These are phyloP conservation scores for Parnassius apollo DNA, from an alignment of 2,888 invertebrate species.

Conservation along the genomic window DNA sequence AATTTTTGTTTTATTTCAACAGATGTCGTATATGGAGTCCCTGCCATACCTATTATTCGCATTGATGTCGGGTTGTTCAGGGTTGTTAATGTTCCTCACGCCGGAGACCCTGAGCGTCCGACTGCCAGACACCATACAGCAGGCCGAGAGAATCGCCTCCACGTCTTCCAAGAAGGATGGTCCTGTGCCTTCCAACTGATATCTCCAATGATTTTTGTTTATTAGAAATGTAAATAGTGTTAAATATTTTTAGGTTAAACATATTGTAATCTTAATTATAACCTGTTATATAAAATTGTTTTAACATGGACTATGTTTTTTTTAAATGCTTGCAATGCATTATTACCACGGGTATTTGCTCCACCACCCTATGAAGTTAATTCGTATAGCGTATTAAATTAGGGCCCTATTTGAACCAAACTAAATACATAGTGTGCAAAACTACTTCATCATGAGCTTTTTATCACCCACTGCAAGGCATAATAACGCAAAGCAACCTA, in stretches of 20 bases:
- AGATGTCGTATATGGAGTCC: conserved; percentile 50
- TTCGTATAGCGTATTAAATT: too few relatives aligned
- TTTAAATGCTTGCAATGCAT: too few relatives aligned
- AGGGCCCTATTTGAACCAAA: too few relatives aligned
- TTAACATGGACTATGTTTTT: too few relatives aligned
- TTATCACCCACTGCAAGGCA: too few relatives aligned
- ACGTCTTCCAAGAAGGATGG: conserved; percentile 24
- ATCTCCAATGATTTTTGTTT: not conserved
- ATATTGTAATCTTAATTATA: not conserved
- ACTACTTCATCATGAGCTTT: too few relatives aligned
- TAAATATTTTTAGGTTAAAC: not conserved
- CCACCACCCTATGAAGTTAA: too few relatives aligned
- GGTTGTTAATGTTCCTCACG: conserved; percentile 42
- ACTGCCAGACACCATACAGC: conserved; percentile 44
- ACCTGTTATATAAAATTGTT: too few relatives aligned
- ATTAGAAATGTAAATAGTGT: not conserved
- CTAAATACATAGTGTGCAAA: too few relatives aligned
- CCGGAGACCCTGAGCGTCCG: conserved; percentile 41
- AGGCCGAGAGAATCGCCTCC: conserved; percentile 38
- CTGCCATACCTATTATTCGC: conserved; percentile 59
- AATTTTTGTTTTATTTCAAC: not conserved
- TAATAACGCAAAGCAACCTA: too few relatives aligned
- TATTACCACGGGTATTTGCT: too few relatives aligned
- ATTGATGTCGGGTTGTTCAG: conserved; percentile 46
- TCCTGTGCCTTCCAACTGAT: conserved; percentile 31